Evolutionary conservation across 2,888 invertebrate genomes (phyloP).

Genomic region (Chloroclystis v-ata): DNA sequence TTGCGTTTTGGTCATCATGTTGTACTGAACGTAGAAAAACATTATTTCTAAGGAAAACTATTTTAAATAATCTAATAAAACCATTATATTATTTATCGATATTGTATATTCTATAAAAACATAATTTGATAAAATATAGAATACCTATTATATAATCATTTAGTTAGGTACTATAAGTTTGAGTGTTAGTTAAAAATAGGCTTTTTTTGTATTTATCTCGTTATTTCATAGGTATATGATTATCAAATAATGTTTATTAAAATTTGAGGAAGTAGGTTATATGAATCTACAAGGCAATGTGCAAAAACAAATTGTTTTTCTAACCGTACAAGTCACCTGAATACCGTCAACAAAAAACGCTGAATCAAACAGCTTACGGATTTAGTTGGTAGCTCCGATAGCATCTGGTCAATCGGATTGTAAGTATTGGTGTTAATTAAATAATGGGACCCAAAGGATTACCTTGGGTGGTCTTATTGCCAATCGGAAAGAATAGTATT

Average conservation of each 20-base stretch:
- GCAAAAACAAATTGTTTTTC: slow-evolving; percentile 31
- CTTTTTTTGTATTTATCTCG: too few species aligned
- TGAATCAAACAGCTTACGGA: slow-evolving; percentile 56
- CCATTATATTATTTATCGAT: too few species aligned
- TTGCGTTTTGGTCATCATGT: slow-evolving; percentile 64
- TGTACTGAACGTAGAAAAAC: slow-evolving; percentile 41
- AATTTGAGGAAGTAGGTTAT: too few species aligned
- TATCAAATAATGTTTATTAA: too few species aligned
- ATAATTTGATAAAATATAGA: too few species aligned
- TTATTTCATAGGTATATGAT: too few species aligned
- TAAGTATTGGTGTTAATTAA: slow-evolving; percentile 37
- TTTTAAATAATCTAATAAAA: background rate
- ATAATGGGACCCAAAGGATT: slow-evolving; percentile 25
- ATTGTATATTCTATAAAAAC: too few species aligned
- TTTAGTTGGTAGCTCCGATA: slow-evolving; percentile 52
- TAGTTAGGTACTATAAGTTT: too few species aligned
- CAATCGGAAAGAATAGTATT: background rate
- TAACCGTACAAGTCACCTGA: slow-evolving; percentile 36
- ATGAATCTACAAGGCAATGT: too few species aligned
- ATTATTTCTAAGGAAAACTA: background rate
- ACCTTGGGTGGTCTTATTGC: slow-evolving; percentile 36
- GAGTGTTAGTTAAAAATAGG: too few species aligned
- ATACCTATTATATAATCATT: too few species aligned
- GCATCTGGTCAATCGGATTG: slow-evolving; percentile 42
- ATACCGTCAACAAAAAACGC: slow-evolving; percentile 50